Percentiles rank a stretch among this genome's conserved stretches.
phyloP scores from a whole-genome alignment of 2,113 vertebrate genomes.

The Dasyornis broadbenti region DNA sequence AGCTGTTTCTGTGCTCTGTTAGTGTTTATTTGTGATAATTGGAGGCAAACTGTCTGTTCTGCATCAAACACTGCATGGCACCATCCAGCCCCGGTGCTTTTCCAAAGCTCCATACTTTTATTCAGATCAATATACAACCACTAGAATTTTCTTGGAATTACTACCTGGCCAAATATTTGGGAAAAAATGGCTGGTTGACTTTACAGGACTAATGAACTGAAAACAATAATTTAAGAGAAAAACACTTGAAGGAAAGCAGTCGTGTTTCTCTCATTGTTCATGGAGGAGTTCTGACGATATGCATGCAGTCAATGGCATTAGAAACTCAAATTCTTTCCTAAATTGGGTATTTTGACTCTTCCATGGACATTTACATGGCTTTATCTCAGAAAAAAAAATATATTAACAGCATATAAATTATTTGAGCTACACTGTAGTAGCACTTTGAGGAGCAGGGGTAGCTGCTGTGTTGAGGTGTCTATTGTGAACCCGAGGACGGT shows the following conservation, averaged over 20 bases:
- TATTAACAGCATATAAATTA: neutral
- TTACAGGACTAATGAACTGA: neutral
- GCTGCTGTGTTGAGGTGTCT: neutral
- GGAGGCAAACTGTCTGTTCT: conserved; percentile 4
- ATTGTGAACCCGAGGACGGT: neutral
- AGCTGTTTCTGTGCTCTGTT: neutral
- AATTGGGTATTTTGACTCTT: neutral
- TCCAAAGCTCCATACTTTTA: neutral
- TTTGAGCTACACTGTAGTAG: neutral
- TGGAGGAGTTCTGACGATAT: rapidly evolving
- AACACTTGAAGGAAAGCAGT: neutral
- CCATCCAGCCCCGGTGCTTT: neutral
- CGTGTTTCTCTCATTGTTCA: rapidly evolving
- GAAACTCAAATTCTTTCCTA: neutral
- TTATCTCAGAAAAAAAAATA: neutral
- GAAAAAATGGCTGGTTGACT: neutral
- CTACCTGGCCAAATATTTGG: neutral
- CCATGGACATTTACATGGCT: neutral
- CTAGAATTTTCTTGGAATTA: neutral
- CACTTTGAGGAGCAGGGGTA: neutral
- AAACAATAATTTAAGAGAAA: neutral
- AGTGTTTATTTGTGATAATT: neutral
- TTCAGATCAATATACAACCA: rapidly evolving
- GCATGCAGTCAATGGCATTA: rapidly evolving
- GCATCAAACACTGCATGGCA: neutral